Evolutionary conservation across 1,140 invertebrate species (phyloP).

Genomic region (Wiebesia pumilae): DNA sequence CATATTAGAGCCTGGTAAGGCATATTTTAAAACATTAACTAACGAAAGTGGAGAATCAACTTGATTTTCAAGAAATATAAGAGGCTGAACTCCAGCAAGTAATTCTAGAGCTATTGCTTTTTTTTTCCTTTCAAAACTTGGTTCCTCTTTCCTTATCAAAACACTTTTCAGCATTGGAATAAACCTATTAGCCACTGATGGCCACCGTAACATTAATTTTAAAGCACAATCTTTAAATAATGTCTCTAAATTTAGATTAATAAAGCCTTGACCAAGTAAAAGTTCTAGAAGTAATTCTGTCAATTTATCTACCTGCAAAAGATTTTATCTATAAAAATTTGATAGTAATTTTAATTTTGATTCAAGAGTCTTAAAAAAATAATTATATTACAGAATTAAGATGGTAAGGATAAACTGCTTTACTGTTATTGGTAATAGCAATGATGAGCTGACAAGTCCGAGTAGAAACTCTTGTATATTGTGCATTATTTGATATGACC

Average conservation of each 20-base stretch:
- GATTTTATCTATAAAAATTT: neutral
- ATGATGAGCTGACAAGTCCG: slow-evolving; percentile 73
- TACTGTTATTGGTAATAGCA: slow-evolving; percentile 70
- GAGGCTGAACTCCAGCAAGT: slow-evolving; percentile 68
- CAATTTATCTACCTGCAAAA: slow-evolving; percentile 70
- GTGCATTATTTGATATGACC: slow-evolving; percentile 73
- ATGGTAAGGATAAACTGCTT: slow-evolving; percentile 71
- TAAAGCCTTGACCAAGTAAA: slow-evolving; percentile 69
- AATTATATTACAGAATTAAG: slow-evolving; percentile 65
- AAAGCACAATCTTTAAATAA: slow-evolving; percentile 71
- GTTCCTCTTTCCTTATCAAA: slow-evolving; percentile 63
- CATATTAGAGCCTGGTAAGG: slow-evolving; percentile 64
- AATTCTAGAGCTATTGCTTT: slow-evolving; percentile 68
- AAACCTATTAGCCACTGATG: slow-evolving; percentile 70
- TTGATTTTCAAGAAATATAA: slow-evolving; percentile 65
- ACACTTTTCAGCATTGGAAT: slow-evolving; percentile 67
- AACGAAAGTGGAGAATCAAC: slow-evolving; percentile 61
- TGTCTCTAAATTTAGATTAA: slow-evolving; percentile 69
- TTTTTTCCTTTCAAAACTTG: slow-evolving; percentile 63
- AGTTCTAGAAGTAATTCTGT: slow-evolving; percentile 71
- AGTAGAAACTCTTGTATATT: slow-evolving; percentile 71
- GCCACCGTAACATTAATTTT: slow-evolving; percentile 73
- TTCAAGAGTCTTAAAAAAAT: slow-evolving; percentile 23
- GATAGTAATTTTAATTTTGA: neutral
- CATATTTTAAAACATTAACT: slow-evolving; percentile 63